Evolutionary conservation across 2,888 invertebrate genomes (phyloP).

Genomic region (Leistus spinibarbis): DNA sequence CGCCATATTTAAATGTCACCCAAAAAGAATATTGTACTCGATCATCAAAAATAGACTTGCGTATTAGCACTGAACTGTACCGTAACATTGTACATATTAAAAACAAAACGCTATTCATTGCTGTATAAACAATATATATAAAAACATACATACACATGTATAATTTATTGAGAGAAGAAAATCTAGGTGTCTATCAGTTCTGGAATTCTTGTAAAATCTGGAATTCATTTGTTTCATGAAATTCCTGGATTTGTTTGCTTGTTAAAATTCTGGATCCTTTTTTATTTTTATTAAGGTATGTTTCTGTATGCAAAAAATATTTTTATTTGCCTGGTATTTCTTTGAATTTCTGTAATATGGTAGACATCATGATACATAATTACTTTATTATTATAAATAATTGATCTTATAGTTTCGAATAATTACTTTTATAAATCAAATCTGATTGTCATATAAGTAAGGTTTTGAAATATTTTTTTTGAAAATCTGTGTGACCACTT

Average conservation of each 20-base stretch:
- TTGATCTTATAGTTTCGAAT: background rate
- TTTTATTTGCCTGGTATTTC: too few species aligned
- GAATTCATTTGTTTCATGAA: background rate
- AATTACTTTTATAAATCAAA: background rate
- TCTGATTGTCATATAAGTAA: background rate
- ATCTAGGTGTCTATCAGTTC: background rate
- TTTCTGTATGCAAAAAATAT: too few species aligned
- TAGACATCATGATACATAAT: background rate
- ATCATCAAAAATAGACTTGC: background rate
- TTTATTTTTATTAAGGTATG: too few species aligned
- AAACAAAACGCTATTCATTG: background rate
- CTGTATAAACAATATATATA: background rate
- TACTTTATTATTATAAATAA: background rate
- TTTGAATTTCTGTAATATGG: background rate
- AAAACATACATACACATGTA: background rate
- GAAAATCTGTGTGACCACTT: constrained; percentile 25
- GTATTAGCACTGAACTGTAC: background rate
- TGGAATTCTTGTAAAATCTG: background rate
- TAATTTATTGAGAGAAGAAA: background rate
- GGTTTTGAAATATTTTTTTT: background rate
- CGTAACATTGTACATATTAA: background rate
- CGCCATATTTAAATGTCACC: background rate
- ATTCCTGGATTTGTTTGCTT: background rate
- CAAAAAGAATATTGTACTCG: background rate
- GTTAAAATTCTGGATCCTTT: background rate